Conservation (phyloP, 2,113 vertebrate genomes). For the Picathartes gymnocephalus region DNA sequence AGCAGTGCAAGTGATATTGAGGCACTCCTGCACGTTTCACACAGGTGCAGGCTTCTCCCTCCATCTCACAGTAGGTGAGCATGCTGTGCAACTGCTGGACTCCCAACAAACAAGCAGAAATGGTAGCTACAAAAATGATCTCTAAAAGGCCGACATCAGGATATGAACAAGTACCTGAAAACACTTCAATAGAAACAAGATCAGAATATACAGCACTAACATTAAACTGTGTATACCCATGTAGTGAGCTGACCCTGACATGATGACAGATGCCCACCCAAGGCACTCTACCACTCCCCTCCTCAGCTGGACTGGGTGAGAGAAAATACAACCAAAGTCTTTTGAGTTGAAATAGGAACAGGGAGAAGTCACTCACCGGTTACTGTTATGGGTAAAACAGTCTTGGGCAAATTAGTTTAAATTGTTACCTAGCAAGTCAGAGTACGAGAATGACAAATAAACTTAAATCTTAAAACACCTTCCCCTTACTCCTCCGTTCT, state of each 20-base stretch:
- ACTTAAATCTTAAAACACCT: not conserved
- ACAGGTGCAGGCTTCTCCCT: not conserved
- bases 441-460: not conserved
- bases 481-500: not conserved
- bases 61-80: not conserved
- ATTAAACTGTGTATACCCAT: not conserved
- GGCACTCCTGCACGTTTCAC: not conserved
- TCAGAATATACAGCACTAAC: not conserved
- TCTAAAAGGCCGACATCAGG: not conserved
- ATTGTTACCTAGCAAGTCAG: not conserved
- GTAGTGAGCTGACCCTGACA: not conserved
- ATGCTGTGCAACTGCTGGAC: not conserved
- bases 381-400: not conserved
- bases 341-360: accelerated
- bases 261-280: not conserved
- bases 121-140: not conserved
- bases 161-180: not conserved
- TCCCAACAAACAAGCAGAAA: not conserved
- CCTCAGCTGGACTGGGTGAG: not conserved
- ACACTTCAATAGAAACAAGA: not conserved
- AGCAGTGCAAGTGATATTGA: not conserved
- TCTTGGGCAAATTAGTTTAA: not conserved
- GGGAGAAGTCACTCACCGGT: too few relatives aligned
- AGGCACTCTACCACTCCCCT: not conserved
- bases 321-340: not conserved